Conservation (phyloP, 64 coral and sea anemone species). For the Stylophora pistillata region DNA sequence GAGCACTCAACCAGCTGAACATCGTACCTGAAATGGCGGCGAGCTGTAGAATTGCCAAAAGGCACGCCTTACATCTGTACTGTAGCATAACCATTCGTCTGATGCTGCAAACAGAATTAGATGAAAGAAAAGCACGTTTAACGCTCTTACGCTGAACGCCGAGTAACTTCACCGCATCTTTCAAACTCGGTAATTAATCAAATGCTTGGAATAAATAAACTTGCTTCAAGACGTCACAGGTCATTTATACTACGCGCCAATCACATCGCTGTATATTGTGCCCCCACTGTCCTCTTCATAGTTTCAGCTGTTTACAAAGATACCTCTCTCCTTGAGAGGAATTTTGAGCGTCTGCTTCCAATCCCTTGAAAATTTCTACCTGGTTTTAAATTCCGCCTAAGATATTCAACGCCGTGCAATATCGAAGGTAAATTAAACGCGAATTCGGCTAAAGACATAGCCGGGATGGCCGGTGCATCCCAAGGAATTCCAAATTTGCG, state of each 20-base stretch:
- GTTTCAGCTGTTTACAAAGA: conserved; percentile 23
- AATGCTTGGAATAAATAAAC: conserved; percentile 2
- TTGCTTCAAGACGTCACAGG: conserved; percentile 4
- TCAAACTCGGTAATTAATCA: conserved; percentile 33
- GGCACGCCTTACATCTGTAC: conserved; percentile 2
- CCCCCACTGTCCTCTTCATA: neutral
- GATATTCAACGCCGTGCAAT: neutral
- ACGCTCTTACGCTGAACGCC: conserved; percentile 3
- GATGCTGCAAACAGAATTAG: conserved; percentile 4
- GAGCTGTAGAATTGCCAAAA: conserved; percentile 23
- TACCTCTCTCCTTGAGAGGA: no score
- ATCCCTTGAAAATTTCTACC: neutral
- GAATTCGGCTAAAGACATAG: neutral
- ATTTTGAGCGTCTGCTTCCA: conserved; percentile 36
- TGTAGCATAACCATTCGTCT: conserved; percentile 17
- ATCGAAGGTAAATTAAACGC: neutral
- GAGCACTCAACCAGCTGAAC: neutral
- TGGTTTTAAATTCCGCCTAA: neutral
- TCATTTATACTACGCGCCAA: neutral
- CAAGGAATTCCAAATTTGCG: neutral
- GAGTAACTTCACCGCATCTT: conserved; percentile 18
- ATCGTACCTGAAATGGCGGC: conserved; percentile 36
- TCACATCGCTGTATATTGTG: neutral
- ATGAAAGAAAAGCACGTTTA: neutral
- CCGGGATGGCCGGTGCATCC: neutral